phyloP scores from a whole-genome alignment of 1,140 invertebrate genomes.

The Anastatus disparis region DNA sequence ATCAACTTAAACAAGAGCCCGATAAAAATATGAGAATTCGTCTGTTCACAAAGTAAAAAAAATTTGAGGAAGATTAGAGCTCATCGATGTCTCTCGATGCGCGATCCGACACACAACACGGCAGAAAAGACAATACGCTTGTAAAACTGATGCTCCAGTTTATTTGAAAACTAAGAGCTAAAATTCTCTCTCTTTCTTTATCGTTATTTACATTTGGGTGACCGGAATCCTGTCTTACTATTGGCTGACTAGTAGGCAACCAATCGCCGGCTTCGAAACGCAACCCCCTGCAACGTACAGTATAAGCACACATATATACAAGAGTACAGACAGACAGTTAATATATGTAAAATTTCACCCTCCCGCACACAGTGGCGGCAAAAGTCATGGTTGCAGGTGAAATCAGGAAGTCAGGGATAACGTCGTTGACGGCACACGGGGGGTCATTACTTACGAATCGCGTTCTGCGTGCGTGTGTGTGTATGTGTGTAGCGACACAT shows the following conservation, averaged over 20 bases:
- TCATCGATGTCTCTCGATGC: slow-evolving; percentile 26
- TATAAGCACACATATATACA: too few relatives aligned
- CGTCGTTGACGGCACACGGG: slow-evolving; percentile 9
- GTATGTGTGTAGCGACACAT: too few relatives aligned
- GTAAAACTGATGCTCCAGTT: slow-evolving; percentile 45
- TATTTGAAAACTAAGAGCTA: too few relatives aligned
- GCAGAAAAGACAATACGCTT: slow-evolving; percentile 54
- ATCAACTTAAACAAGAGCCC: too few relatives aligned
- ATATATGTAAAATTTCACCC: slow-evolving; percentile 44
- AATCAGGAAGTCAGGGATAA: slow-evolving; percentile 50
- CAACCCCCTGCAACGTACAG: slow-evolving; percentile 2
- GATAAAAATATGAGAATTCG: too few relatives aligned
- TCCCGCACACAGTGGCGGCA: too few relatives aligned
- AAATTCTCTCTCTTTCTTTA: not conserved
- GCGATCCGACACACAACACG: slow-evolving; percentile 55
- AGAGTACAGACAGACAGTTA: too few relatives aligned
- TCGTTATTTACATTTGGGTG: slow-evolving; percentile 41
- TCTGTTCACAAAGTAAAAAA: too few relatives aligned
- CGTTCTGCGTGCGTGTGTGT: slow-evolving; percentile 42
- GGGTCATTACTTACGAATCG: slow-evolving; percentile 46
- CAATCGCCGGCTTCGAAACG: slow-evolving; percentile 52
- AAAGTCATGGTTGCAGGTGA: slow-evolving; percentile 58
- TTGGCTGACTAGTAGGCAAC: slow-evolving; percentile 56
- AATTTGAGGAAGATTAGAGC: too few relatives aligned
- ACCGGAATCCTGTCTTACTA: slow-evolving; percentile 52